phyloP scores from a whole-genome alignment of 2,888 invertebrate genomes.

The Pseudoips prasinana region DNA sequence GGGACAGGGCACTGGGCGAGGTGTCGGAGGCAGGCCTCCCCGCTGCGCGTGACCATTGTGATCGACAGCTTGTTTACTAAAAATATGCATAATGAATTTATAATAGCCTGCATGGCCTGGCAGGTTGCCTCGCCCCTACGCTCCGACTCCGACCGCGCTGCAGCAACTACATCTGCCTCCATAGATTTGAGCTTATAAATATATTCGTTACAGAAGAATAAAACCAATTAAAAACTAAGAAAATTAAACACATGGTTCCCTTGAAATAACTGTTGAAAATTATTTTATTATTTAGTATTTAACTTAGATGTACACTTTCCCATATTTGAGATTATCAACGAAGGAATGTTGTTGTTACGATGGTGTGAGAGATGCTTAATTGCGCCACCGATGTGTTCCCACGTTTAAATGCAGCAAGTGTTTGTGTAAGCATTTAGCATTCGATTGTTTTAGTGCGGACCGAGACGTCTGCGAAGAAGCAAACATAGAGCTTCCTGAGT shows the following conservation, averaged over 20 bases:
- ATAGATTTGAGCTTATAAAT: constrained; percentile 24
- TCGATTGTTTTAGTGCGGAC: constrained; percentile 80
- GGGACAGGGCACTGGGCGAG: constrained; percentile 46
- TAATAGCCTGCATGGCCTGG: constrained; percentile 66
- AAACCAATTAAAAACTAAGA: no score
- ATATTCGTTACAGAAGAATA: no score
- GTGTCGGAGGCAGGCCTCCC: constrained; percentile 70
- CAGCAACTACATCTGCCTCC: constrained; percentile 30
- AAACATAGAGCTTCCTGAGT: constrained; percentile 71
- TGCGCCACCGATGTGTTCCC: constrained; percentile 75
- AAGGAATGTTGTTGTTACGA: constrained; percentile 49
- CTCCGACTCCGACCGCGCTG: constrained; percentile 40
- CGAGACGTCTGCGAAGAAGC: constrained; percentile 69
- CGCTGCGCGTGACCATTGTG: constrained; percentile 74
- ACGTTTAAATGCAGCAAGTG: constrained; percentile 76
- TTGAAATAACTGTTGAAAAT: no score
- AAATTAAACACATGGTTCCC: no score
- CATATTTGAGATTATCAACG: constrained; percentile 28
- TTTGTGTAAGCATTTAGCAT: constrained; percentile 78
- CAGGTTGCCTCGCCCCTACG: constrained; percentile 49
- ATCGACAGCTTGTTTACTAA: constrained; percentile 82
- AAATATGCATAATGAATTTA: constrained; percentile 83
- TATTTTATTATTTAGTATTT: no score
- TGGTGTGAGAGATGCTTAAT: constrained; percentile 64
- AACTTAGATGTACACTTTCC: no score